These are phyloP conservation scores for Colletes collaris DNA, from an alignment of 2,888 invertebrate species.

Conservation along the genomic window DNA sequence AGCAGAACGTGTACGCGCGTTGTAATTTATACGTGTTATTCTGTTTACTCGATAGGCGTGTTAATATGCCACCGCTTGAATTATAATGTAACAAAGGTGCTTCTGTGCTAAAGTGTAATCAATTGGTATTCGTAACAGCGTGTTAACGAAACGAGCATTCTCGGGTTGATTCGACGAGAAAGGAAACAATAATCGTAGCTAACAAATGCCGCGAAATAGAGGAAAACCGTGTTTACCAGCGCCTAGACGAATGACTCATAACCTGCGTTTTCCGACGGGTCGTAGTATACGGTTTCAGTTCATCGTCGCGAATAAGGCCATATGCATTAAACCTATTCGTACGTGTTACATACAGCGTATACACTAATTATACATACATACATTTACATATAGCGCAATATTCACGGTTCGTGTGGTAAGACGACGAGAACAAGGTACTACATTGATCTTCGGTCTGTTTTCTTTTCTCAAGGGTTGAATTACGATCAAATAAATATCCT, in stretches of 20 bases:
- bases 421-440: constrained; percentile 46
- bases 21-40: too few species aligned
- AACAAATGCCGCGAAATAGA: constrained; percentile 29
- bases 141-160: constrained; percentile 10
- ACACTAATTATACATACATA: constrained; percentile 36
- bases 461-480: background rate
- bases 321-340: constrained; percentile 57
- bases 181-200: constrained; percentile 5
- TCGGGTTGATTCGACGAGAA: constrained; percentile 9
- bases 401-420: constrained; percentile 44
- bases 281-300: constrained; percentile 54
- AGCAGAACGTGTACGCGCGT: too few species aligned
- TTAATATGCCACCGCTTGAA: background rate
- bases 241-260: constrained; percentile 53
- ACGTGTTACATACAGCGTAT: constrained; percentile 33
- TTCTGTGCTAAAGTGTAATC: background rate
- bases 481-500: background rate
- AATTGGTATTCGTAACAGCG: background rate
- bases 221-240: constrained; percentile 32
- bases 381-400: constrained; percentile 24
- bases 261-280: constrained; percentile 42
- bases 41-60: too few species aligned
- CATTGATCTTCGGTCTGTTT: constrained; percentile 30
- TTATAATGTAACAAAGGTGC: background rate
- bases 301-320: constrained; percentile 60